A percentile compares a stretch with the other conserved stretches of the same genome.
Evolutionary conservation across 2,113 vertebrate genomes (phyloP).

Genomic region (Pseudorectes ferrugineus): DNA sequence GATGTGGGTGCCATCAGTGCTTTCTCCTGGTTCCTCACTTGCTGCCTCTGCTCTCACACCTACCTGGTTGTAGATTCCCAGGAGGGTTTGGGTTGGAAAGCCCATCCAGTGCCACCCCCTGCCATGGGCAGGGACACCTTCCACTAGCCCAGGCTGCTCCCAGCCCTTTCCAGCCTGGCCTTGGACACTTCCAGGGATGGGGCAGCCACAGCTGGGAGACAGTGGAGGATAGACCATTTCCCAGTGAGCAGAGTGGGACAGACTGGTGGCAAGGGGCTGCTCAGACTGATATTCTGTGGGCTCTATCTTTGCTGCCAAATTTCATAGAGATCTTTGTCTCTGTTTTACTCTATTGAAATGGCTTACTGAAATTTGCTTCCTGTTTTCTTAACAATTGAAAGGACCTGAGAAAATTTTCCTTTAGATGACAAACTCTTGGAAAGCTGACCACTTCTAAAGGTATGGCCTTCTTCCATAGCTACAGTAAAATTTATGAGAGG

Average conservation of each 20-base stretch:
- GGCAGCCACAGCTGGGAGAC: neutral
- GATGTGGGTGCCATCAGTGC: neutral
- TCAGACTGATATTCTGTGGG: neutral
- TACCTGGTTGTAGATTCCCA: neutral
- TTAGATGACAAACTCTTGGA: conserved; percentile 1
- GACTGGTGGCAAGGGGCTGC: neutral
- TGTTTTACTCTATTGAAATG: neutral
- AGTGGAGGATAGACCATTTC: neutral
- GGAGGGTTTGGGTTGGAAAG: neutral
- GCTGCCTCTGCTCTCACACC: accelerated
- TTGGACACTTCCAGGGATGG: neutral
- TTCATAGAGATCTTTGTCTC: neutral
- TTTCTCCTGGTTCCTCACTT: neutral
- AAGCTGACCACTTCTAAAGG: neutral
- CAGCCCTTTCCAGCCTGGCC: neutral
- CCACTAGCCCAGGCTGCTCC: accelerated
- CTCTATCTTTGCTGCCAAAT: neutral
- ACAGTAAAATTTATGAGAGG: neutral
- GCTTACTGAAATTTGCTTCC: conserved; percentile 30
- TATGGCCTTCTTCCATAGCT: neutral
- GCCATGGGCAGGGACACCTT: neutral
- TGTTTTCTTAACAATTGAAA: conserved; percentile 35
- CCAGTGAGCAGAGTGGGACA: neutral
- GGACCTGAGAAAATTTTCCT: conserved; percentile 18
- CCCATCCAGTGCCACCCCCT: accelerated